phyloP scores from a whole-genome alignment of 2,888 invertebrate species.

The Eurytoma californica region DNA sequence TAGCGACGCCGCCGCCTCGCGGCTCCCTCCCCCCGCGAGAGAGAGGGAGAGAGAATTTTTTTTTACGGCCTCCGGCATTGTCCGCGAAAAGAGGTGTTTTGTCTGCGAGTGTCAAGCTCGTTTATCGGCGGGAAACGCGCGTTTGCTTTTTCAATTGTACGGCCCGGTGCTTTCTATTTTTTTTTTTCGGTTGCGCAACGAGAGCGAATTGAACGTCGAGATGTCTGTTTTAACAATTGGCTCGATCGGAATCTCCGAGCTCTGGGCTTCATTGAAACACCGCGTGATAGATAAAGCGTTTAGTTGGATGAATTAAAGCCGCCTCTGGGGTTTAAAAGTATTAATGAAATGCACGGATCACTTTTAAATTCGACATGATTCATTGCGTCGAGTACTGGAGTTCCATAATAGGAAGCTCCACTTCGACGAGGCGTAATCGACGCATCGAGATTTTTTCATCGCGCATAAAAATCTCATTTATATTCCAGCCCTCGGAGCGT shows the following conservation, averaged over 20 bases:
- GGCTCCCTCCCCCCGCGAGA: constrained; percentile 4
- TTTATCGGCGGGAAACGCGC: constrained; percentile 27
- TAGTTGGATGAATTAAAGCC: no score
- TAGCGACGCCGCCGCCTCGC: constrained; percentile 34
- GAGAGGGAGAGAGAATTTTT: neutral
- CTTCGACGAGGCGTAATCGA: neutral
- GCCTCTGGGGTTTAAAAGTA: no score
- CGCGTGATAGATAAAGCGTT: no score
- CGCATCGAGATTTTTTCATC: neutral
- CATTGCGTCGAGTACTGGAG: no score
- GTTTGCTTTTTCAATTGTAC: neutral
- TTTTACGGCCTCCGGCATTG: constrained; percentile 7
- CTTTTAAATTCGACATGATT: neutral
- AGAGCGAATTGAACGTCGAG: neutral
- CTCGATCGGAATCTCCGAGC: no score
- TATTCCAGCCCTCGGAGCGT: neutral
- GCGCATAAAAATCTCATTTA: no score
- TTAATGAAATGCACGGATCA: no score
- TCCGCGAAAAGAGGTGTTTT: constrained; percentile 36
- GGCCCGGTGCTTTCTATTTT: no score
- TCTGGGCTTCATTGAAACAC: no score
- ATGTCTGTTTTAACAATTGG: neutral
- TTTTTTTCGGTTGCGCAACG: no score
- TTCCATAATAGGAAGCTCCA: no score
- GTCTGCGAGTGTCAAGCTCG: constrained; percentile 52